Percentiles rank a stretch among this genome's conserved stretches.
Conservation (phyloP, 1,140 invertebrate genomes). For the Zaprionus lachaisei region DNA sequence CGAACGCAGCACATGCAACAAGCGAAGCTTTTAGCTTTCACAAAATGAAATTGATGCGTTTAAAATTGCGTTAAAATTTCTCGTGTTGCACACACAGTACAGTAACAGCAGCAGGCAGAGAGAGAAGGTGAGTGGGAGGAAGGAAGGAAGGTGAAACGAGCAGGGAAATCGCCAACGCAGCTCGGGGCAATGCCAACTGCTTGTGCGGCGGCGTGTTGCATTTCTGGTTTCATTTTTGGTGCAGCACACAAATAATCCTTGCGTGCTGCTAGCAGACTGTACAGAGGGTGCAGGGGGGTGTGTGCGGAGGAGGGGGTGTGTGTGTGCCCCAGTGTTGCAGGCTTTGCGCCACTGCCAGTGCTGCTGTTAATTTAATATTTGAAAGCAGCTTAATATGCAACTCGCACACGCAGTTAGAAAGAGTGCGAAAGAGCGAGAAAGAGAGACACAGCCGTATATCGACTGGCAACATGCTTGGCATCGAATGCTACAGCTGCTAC, state of each 20-base stretch:
- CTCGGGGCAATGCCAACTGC: conserved; percentile 30
- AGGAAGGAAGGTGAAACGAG: neutral
- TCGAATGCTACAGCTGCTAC: conserved; percentile 4
- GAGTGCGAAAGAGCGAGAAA: conserved; percentile 12
- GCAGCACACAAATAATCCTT: conserved; percentile 61
- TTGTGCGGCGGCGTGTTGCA: conserved; percentile 37
- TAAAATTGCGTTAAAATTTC: conserved; percentile 77
- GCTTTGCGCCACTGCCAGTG: conserved; percentile 53
- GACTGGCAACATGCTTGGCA: conserved; percentile 42
- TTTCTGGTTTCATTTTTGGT: conserved; percentile 45
- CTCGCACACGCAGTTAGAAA: conserved; percentile 50
- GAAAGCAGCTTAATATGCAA: conserved; percentile 81
- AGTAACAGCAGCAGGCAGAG: neutral
- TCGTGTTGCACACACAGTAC: conserved; percentile 32
- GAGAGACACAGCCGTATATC: conserved; percentile 24
- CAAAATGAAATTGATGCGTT: conserved; percentile 81
- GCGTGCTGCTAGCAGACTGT: conserved; percentile 16
- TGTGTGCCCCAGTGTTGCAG: conserved; percentile 47
- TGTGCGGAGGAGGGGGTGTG: neutral
- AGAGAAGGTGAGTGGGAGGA: neutral
- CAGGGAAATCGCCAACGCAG: neutral
- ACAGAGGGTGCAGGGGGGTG: neutral
- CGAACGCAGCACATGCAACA: conserved; percentile 53
- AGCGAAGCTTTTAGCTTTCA: conserved; percentile 64
- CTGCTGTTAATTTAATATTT: conserved; percentile 81